Evolutionary conservation across 2,888 invertebrate genomes (phyloP).

Genomic region (Rutpela maculata): DNA sequence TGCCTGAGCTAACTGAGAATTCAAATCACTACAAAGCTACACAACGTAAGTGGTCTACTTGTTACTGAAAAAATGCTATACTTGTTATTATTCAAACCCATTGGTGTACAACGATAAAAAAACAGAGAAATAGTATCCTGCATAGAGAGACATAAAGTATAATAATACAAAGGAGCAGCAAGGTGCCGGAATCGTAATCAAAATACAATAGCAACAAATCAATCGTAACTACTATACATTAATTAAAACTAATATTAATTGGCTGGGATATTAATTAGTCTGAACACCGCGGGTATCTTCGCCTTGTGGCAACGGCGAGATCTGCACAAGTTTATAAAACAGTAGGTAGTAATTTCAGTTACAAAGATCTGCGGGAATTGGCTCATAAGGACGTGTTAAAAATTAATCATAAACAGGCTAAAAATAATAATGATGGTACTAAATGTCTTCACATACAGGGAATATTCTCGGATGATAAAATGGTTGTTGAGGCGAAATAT

Average conservation of each 20-base stretch:
- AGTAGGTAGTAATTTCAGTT: conserved; percentile 33
- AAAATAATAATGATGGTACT: not conserved
- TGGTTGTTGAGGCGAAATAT: no score
- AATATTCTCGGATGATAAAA: not conserved
- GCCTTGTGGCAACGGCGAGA: conserved; percentile 38
- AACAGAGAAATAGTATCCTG: conserved; percentile 28
- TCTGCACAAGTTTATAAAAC: conserved; percentile 30
- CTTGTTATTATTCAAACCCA: not conserved
- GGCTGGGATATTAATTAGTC: conserved; percentile 62
- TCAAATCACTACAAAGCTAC: not conserved
- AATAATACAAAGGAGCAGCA: conserved; percentile 21
- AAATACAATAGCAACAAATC: conserved; percentile 61
- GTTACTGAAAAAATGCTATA: not conserved
- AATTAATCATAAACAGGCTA: not conserved
- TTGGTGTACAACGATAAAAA: not conserved
- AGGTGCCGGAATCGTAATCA: conserved; percentile 42
- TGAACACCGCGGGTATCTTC: conserved; percentile 58
- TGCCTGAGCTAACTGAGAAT: no score
- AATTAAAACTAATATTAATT: conserved; percentile 63
- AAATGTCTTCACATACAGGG: not conserved
- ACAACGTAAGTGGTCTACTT: not conserved
- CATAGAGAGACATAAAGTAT: not conserved
- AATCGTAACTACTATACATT: conserved; percentile 51
- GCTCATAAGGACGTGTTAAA: conserved; percentile 7
- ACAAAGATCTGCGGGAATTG: conserved; percentile 4